Percentiles rank a stretch among this genome's conserved stretches.
Conservation (phyloP, 2,113 vertebrate genomes). For the Hemibagrus wyckioides region DNA sequence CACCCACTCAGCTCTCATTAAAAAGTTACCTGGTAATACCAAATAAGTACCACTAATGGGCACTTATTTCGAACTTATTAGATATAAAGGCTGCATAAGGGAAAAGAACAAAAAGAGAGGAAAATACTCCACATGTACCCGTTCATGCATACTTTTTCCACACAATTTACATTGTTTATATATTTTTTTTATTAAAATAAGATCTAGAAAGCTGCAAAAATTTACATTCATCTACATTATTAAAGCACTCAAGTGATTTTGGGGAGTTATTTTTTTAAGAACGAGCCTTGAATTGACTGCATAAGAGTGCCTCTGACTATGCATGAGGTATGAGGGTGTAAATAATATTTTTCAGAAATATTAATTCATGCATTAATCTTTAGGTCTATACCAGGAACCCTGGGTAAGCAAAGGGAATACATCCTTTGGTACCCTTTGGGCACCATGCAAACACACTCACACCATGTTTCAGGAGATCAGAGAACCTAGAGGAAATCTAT, state of each 20-base stretch:
- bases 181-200: too few species aligned
- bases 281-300: too few species aligned
- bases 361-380: not conserved
- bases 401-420: not conserved
- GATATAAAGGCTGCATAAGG: constrained; percentile 6
- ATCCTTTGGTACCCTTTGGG: not conserved
- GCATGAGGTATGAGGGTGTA: not conserved
- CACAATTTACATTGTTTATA: too few species aligned
- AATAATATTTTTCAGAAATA: not conserved
- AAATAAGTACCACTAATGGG: constrained; percentile 34
- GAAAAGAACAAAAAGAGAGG: constrained; percentile 5
- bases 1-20: constrained; percentile 55
- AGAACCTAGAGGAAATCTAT: not conserved
- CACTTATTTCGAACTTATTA: constrained; percentile 23
- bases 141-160: too few species aligned
- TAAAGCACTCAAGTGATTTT: too few species aligned
- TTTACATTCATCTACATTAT: too few species aligned
- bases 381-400: not conserved
- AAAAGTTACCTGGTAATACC: constrained; percentile 83
- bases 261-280: too few species aligned
- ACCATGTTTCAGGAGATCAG: not conserved
- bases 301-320: too few species aligned
- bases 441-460: not conserved
- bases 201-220: too few species aligned
- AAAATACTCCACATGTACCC: not conserved